These are phyloP conservation scores for Crossocerus cetratus DNA, from an alignment of 2,888 invertebrate species.

Conservation along the genomic window DNA sequence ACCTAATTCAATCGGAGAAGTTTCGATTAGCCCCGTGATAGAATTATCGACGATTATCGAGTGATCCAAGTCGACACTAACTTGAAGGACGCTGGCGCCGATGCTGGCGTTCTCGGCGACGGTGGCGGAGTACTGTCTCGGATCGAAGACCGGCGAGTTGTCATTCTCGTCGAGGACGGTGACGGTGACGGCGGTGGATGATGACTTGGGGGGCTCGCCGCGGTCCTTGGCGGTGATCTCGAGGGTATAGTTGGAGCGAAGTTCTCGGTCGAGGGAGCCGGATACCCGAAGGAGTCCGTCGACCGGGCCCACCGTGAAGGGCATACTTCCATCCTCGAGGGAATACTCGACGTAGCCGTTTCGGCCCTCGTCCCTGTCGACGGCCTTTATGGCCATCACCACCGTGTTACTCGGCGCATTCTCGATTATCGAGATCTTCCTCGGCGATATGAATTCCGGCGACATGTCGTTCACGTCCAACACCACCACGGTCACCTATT, in stretches of 20 bases:
- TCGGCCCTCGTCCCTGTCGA: constrained; percentile 93
- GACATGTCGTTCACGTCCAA: constrained; percentile 95
- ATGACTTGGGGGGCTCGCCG: constrained; percentile 88
- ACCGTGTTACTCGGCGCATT: constrained; percentile 92
- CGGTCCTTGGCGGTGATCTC: constrained; percentile 91
- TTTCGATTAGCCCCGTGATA: too few species aligned
- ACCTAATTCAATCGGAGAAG: too few species aligned
- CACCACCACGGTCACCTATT: constrained; percentile 90
- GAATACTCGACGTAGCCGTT: constrained; percentile 95
- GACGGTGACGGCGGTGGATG: constrained; percentile 84
- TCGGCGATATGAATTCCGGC: constrained; percentile 90
- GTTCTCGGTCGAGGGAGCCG: constrained; percentile 91
- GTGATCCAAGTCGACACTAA: constrained; percentile 61
- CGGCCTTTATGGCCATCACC: constrained; percentile 91
- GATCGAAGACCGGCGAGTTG: constrained; percentile 92
- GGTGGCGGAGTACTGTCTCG: constrained; percentile 92
- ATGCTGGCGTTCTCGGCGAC: constrained; percentile 96
- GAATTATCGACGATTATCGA: neutral
- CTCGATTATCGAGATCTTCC: constrained; percentile 88
- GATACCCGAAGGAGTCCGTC: constrained; percentile 92
- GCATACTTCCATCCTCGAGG: constrained; percentile 78
- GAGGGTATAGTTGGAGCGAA: constrained; percentile 85
- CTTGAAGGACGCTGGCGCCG: constrained; percentile 93
- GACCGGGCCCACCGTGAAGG: constrained; percentile 91
- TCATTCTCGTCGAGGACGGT: constrained; percentile 92